These are phyloP conservation scores for Drosophila triauraria DNA, from an alignment of 1,140 invertebrate genomes.

Conservation along the genomic window DNA sequence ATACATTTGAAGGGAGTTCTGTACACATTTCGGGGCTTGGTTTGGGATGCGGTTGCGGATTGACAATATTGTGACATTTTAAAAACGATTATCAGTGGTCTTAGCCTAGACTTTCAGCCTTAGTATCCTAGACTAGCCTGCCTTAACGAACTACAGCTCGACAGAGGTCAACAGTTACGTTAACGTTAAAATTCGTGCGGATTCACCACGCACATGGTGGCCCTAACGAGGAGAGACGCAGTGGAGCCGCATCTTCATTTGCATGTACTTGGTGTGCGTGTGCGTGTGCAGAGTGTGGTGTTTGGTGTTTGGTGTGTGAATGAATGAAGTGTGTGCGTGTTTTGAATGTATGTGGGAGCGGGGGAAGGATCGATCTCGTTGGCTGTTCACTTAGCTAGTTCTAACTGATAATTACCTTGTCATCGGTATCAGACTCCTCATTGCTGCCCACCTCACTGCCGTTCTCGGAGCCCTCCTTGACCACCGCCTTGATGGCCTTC, in stretches of 20 bases:
- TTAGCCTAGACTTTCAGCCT: constrained; percentile 1
- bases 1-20: not conserved
- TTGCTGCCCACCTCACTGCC: constrained; percentile 91
- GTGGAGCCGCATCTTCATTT: constrained; percentile 14
- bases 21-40: not conserved
- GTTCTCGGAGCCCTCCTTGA: constrained; percentile 91
- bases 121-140: constrained; percentile 5
- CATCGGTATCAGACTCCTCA: constrained; percentile 94
- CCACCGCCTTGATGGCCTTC: constrained; percentile 85
- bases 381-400: constrained; percentile 26
- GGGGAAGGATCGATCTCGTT: constrained; percentile 37
- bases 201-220: not conserved
- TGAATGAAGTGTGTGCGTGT: constrained; percentile 20
- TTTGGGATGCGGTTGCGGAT: constrained; percentile 12
- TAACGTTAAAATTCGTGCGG: constrained; percentile 1
- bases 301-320: constrained; percentile 16
- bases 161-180: not conserved
- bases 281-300: constrained; percentile 1
- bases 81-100: not conserved
- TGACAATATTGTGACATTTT: not conserved
- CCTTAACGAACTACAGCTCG: constrained; percentile 3
- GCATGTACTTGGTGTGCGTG: constrained; percentile 5
- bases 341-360: constrained; percentile 14
- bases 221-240: constrained; percentile 26
- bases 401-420: constrained; percentile 90